Conservation (phyloP, 2,797 vertebrate species). For the Gephyroberyx darwinii region DNA sequence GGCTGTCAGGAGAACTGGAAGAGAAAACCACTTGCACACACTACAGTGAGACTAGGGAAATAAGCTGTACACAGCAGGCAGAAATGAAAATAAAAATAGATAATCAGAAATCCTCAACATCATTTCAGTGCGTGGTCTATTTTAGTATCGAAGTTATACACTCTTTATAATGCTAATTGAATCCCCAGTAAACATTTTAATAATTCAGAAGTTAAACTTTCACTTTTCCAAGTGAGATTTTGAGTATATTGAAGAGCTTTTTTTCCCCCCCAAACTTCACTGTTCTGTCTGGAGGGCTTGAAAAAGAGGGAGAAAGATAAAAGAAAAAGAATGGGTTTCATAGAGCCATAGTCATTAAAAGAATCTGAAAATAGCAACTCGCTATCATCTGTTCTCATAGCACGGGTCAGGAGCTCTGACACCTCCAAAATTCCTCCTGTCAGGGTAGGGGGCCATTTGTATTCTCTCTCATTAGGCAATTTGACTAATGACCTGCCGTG, state of each 20-base stretch:
- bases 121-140: slow-evolving; percentile 50
- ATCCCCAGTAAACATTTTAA: slow-evolving; percentile 73
- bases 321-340: slow-evolving; percentile 80
- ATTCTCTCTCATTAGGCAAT: slow-evolving; percentile 85
- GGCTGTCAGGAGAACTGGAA: slow-evolving; percentile 57
- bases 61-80: slow-evolving; percentile 40
- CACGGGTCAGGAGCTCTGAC: slow-evolving; percentile 84
- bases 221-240: slow-evolving; percentile 59
- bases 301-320: slow-evolving; percentile 69
- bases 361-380: slow-evolving; percentile 87
- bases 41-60: slow-evolving; percentile 42
- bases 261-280: slow-evolving; percentile 7
- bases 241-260: slow-evolving; percentile 54
- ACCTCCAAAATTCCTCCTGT: slow-evolving; percentile 86
- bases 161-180: slow-evolving; percentile 63
- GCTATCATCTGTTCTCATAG: slow-evolving; percentile 87
- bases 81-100: slow-evolving; percentile 64
- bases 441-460: slow-evolving; percentile 80
- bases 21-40: slow-evolving; percentile 31
- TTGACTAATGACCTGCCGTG: slow-evolving; percentile 81
- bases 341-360: slow-evolving; percentile 85
- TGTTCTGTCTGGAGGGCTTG: slow-evolving; percentile 65
- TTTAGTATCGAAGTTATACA: slow-evolving; percentile 46
- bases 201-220: slow-evolving; percentile 70
- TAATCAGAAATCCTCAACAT: slow-evolving; percentile 58